These are phyloP conservation scores for Villa cingulata DNA, from an alignment of 2,888 invertebrate genomes.

Conservation along the genomic window DNA sequence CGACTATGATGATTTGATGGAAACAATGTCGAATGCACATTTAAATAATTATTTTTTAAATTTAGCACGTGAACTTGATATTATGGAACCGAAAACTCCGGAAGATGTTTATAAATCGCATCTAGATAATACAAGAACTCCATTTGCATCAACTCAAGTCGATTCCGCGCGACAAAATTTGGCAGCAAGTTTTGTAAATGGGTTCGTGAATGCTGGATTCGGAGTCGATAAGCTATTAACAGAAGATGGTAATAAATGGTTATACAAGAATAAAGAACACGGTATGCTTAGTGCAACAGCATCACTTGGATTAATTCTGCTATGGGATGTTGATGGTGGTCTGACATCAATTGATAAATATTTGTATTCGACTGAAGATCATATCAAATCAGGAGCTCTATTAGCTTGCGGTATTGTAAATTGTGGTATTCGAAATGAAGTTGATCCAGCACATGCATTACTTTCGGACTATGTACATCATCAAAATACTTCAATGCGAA, in stretches of 20 bases:
- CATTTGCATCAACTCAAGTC: slow-evolving; percentile 60
- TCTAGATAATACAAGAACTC: slow-evolving; percentile 73
- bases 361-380: slow-evolving; percentile 85
- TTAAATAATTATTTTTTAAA: slow-evolving; percentile 86
- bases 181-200: slow-evolving; percentile 96
- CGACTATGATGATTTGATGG: slow-evolving; percentile 62
- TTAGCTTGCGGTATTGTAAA: slow-evolving; percentile 95
- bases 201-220: slow-evolving; percentile 96
- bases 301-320: slow-evolving; percentile 81
- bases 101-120: slow-evolving; percentile 99
- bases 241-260: slow-evolving; percentile 71
- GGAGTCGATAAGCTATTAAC: slow-evolving; percentile 89
- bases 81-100: slow-evolving; percentile 97
- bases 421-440: slow-evolving; percentile 93
- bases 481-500: slow-evolving; percentile 66
- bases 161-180: slow-evolving; percentile 95
- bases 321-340: slow-evolving; percentile 99
- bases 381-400: slow-evolving; percentile 93
- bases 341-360: slow-evolving; percentile 97
- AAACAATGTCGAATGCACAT: slow-evolving; percentile 88
- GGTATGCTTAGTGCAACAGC: slow-evolving; percentile 97
- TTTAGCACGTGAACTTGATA: slow-evolving; percentile 91
- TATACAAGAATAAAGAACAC: slow-evolving; percentile 96
- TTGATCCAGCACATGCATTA: slow-evolving; percentile 93
- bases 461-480: slow-evolving; percentile 88